Evolutionary conservation across 2,888 invertebrate species (phyloP), one percentile per base, ranked within the genome.

Genomic region (Cephalotes varians): DNA sequence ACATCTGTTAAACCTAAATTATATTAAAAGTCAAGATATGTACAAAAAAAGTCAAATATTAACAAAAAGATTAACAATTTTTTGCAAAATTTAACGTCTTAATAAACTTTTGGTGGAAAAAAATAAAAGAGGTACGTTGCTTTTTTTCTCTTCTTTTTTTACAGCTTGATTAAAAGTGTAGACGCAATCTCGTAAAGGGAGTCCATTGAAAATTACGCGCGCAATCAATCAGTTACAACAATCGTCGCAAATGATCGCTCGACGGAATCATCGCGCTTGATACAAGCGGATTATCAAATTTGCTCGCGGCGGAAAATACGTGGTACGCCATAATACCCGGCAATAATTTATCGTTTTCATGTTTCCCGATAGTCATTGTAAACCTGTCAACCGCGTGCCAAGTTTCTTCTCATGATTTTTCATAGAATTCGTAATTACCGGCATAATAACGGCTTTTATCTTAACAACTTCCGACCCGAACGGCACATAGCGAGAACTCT

Each of bases 331-430:
- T 67, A 81, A 58, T 83, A 47, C 47, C 56, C 40, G 28, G 60
- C 56, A 31, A 69, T 73, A 84, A 84, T 82, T 81, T 82, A 84
- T 44, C 49, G 51, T 85, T 82, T 76, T 77, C 84, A 87, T 67
- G 80, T 49, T 67, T 25, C 28, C 62, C 64, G 74, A 64, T 76
- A 71, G 34, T 72, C 74, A 84, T 80, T 83, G 72, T 85, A 85
- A 85, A 85, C 64, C 71, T 86, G 82, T 84, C 72, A 76, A 74
- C 73, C 69, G 81, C 51, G 81, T 69, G 79, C 80, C 71, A 80
- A 84, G 79, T 65, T 79, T 51, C 64, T 56, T 72, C 21, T 44
- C 44, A 51, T 25, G 65, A 82, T 58, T 74, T 71, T 82, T 74
- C 76, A 62, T 58, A 44, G 47, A 69, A 56, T 71, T 44, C 62